These are phyloP conservation scores for Agrypnus murinus DNA, from an alignment of 2,888 invertebrate genomes.

Conservation along the genomic window DNA sequence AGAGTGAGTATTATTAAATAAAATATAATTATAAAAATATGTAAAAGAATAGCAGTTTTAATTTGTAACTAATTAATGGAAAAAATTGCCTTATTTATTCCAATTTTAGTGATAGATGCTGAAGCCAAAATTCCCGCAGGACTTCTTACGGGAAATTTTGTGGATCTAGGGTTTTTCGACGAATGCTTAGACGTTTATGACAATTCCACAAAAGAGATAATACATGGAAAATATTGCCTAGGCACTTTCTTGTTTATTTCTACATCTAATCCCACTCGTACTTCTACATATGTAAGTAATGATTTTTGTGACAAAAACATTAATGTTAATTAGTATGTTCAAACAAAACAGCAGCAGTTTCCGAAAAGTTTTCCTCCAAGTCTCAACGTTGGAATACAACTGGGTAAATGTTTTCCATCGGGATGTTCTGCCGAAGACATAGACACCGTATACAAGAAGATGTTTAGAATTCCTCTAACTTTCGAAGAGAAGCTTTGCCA, in stretches of 20 bases:
- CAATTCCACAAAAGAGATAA: background rate
- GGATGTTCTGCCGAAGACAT: background rate
- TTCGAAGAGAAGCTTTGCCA: constrained; percentile 12
- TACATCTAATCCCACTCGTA: too few species aligned
- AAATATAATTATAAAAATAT: background rate
- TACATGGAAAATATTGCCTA: background rate
- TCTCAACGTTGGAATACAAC: background rate
- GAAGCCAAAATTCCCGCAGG: constrained; percentile 37
- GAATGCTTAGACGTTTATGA: constrained; percentile 22
- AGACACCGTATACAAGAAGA: background rate
- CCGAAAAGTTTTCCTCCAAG: too few species aligned
- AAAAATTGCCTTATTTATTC: too few species aligned
- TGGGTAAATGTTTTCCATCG: background rate
- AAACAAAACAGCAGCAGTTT: too few species aligned
- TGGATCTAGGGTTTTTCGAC: constrained; percentile 37
- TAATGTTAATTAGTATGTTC: too few species aligned
- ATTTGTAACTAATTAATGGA: too few species aligned
- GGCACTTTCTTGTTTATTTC: too few species aligned
- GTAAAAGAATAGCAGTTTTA: too few species aligned
- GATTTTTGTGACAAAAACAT: too few species aligned
- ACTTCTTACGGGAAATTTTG: constrained; percentile 21
- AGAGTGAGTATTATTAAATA: background rate
- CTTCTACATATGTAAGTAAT: too few species aligned
- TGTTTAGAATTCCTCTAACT: background rate
- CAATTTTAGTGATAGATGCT: constrained; percentile 42